Base-by-base conservation (phyloP, 2,888 invertebrate genomes). In the Toxonevra muliebris region DNA sequence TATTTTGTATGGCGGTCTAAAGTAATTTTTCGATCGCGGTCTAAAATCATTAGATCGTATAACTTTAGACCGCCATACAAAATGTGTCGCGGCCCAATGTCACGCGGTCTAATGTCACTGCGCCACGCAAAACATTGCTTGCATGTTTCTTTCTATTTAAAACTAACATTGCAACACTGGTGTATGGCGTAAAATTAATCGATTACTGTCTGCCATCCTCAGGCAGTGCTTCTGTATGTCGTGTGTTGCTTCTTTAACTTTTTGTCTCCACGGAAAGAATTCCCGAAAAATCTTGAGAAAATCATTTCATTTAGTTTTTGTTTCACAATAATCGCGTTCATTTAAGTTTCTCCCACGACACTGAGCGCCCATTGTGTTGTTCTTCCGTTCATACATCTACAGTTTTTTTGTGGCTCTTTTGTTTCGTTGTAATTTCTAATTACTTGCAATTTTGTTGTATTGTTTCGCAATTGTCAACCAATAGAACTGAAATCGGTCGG, bases 301-400 rank as follows among this genome's bases (percentile, higher is more conserved):
- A 30, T 12, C 40, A 17, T 54, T 62, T 65, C 48, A 52, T 65
- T 65, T 57, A 66, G 42, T 67, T 67, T 67, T 62, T 67, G 20
- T 67, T 67, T 67, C 43, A 53, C 55, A 52, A 62, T 19, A 53
- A 54, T 42, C 52, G 20, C 30, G 42, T 59, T 62, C 52, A 58
- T 58, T 66, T 62, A 30, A 30, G 42, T 53, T 62, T 43, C n/a
- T 30, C 41, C 59, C 20, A 58, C 20, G 52, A 2, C 10, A 10
- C 50, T 30, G 52, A 50, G 40, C 52, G 15, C 52, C 62, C 50
- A 50, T 61, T 62, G 62, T 58, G 67, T 67, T 62, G 20, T 52
- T 43, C 43, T 20, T 67, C 45, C 55, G 48, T 67, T 62, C 11
- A 42, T 58, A 19, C 20, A 50, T 57, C 52, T 53, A 40, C 19